Base-by-base conservation (phyloP, 2,888 invertebrate genomes). In the Agapetus fuscipes region DNA sequence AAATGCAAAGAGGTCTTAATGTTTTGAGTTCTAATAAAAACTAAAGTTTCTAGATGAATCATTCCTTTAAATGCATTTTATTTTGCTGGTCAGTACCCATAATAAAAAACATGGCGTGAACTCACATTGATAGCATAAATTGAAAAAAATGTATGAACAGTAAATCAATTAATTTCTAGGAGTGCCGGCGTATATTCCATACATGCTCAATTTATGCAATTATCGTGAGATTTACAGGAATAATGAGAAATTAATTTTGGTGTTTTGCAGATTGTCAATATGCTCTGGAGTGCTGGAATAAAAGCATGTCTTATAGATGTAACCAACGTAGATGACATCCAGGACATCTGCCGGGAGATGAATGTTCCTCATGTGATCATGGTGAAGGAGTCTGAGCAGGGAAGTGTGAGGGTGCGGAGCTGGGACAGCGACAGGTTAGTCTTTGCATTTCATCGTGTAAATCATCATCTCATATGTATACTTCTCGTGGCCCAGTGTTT, bases 231-330 rank as follows among this genome's bases (percentile, higher is more conserved):
- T 5, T 30, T 30, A n/a, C 13, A 12, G 4, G 4, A 5, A 15
- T 30, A 3, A n/a, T 30, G 7, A 7, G 6, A 16, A 4, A 14
- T 30, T 9, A 27, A 7, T 27, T 9, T n/a, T 9, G 5, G n/a
- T 37, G 2, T 37, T 27, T 53, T 53, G 30, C 43, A 62, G 59
- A 64, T 78, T 10, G 56, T 78, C 44, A 65, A 64, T 27, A 72
- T 80, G 30, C 64, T 91, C 9, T 88, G 91, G 86, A 63, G 72
- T 0, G 71, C 74, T 1, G 85, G 84, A 1, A 70, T 84, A 37
- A 69, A 72, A 41, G 74, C 78, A 13, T 72, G 72, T 17, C 64
- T 78, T 37, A 64, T 80, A 16, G 81, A 85, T 53, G 65, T 69
- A 0, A 53, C 56, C 3, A 73, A 68, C 29, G 58, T 75, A 3